A percentile compares a stretch with the other conserved stretches of the same genome.
Evolutionary conservation across 1,140 invertebrate species (phyloP).

Genomic region (Drosophila malerkotliana): DNA sequence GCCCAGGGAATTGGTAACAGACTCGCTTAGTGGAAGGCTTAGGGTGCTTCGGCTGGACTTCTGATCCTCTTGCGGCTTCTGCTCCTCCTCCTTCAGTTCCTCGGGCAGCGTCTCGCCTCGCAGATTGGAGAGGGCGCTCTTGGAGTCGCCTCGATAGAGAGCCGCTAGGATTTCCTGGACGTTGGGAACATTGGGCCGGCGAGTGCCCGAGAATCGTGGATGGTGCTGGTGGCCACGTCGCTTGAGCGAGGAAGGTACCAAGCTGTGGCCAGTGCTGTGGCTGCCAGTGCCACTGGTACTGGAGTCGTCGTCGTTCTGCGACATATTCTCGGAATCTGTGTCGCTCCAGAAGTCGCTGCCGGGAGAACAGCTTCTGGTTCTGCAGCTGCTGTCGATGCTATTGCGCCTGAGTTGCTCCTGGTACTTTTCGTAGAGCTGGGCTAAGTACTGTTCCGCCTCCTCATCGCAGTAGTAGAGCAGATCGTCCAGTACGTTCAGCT

Average conservation of each 20-base stretch:
- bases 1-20: conserved; percentile 75
- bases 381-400: conserved; percentile 22
- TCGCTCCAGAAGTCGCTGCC: conserved; percentile 62
- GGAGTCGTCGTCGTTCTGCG: conserved; percentile 60
- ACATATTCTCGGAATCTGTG: conserved; percentile 60
- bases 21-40: conserved; percentile 71
- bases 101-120: conserved; percentile 38
- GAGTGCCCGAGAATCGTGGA: conserved; percentile 85
- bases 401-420: conserved; percentile 33
- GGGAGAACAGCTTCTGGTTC: conserved; percentile 31
- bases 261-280: conserved; percentile 84
- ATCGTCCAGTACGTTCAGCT: conserved; percentile 72
- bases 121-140: conserved; percentile 69
- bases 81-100: conserved; percentile 1
- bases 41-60: conserved; percentile 55
- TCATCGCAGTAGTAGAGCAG: conserved; percentile 79
- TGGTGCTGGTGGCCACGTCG: conserved; percentile 92
- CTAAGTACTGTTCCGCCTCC: conserved; percentile 62
- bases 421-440: conserved; percentile 62
- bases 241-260: conserved; percentile 84
- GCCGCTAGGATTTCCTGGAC: conserved; percentile 81
- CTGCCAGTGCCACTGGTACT: conserved; percentile 85
- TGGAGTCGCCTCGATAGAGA: conserved; percentile 78
- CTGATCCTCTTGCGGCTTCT: conserved; percentile 14
- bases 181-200: conserved; percentile 83